phyloP scores from a whole-genome alignment of 2,113 vertebrate genomes.

The Strigops habroptila region DNA sequence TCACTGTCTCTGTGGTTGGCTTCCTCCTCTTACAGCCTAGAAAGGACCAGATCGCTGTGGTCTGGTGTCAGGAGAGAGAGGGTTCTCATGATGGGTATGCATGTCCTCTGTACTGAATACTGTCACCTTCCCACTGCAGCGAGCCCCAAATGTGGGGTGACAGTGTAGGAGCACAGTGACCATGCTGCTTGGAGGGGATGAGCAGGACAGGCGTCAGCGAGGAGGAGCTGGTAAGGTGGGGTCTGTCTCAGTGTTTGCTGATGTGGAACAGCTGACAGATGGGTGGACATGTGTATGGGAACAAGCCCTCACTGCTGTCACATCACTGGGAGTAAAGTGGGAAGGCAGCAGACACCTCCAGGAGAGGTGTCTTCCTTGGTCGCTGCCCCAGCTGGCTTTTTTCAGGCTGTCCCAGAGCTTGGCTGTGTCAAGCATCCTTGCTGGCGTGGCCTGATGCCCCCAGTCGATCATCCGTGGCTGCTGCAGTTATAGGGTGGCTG shows the following conservation, averaged over 20 bases:
- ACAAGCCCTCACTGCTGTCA: background rate
- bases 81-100: background rate
- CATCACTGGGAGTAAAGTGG: background rate
- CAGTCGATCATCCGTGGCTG: fast-evolving
- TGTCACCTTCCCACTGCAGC: background rate
- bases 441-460: fast-evolving
- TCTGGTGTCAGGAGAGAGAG: background rate
- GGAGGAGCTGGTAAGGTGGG: background rate
- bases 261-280: background rate
- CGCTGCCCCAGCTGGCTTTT: background rate
- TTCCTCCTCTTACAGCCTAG: background rate
- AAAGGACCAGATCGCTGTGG: background rate
- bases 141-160: fast-evolving
- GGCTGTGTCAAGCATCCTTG: fast-evolving
- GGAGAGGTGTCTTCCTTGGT: background rate
- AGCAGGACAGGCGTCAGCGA: fast-evolving
- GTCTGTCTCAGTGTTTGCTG: background rate
- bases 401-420: background rate
- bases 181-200: background rate
- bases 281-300: fast-evolving
- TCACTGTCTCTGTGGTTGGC: background rate
- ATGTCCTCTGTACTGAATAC: fast-evolving
- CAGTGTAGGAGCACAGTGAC: background rate
- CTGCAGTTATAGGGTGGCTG: background rate
- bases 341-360: background rate